Evolutionary conservation across 1,140 invertebrate species (phyloP).

Genomic region (Popillia japonica): DNA sequence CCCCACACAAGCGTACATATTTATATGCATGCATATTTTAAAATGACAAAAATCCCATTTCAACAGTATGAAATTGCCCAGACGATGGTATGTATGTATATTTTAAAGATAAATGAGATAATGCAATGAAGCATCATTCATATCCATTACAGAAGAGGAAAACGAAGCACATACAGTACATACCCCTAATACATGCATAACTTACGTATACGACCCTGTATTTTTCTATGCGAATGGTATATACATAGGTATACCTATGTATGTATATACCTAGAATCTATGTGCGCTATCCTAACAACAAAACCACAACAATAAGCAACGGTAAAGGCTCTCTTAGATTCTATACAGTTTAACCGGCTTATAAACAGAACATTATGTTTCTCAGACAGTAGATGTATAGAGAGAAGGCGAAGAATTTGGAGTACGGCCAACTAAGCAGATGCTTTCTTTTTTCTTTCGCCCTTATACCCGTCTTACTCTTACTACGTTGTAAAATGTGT

Average conservation of each 20-base stretch:
- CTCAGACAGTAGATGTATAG: neutral
- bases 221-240: no score
- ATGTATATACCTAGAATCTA: neutral
- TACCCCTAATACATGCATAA: neutral
- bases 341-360: neutral
- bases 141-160: neutral
- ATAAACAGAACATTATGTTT: slow-evolving; percentile 2
- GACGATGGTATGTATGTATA: slow-evolving; percentile 1
- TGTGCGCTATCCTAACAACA: neutral
- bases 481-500: neutral
- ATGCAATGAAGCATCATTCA: slow-evolving; percentile 15
- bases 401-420: slow-evolving; percentile 22
- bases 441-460: neutral
- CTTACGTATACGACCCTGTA: no score
- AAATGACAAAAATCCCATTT: neutral
- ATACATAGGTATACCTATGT: neutral
- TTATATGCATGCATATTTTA: neutral
- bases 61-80: slow-evolving; percentile 5
- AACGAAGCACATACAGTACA: neutral
- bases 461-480: neutral
- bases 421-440: neutral
- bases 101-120: slow-evolving; percentile 34
- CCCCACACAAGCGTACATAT: neutral
- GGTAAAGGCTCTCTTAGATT: neutral
- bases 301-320: neutral